These are phyloP conservation scores for Phyllotis vaccarum DNA, from an alignment of 2,797 vertebrate species.

Conservation along the genomic window DNA sequence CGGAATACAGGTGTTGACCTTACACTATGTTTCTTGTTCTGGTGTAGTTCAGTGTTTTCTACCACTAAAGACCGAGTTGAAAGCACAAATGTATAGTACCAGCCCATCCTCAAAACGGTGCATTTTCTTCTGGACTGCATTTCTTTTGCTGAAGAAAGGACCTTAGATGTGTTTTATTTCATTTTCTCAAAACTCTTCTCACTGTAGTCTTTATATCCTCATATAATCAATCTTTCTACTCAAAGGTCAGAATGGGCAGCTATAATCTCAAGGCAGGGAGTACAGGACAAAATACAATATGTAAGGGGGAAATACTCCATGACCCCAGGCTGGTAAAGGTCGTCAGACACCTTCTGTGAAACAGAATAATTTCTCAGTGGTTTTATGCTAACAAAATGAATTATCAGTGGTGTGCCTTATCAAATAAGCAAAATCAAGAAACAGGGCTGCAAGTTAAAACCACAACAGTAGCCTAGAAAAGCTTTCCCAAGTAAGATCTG, in stretches of 20 bases:
- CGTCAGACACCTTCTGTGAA: constrained; percentile 72
- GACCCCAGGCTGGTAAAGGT: constrained; percentile 79
- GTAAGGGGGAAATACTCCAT: constrained; percentile 66
- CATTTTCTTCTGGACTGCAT: constrained; percentile 17
- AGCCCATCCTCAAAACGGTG: constrained; percentile 30
- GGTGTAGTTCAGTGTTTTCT: not conserved
- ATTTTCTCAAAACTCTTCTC: constrained; percentile 59
- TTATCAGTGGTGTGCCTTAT: constrained; percentile 65
- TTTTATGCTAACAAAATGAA: constrained; percentile 76
- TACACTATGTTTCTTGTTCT: not conserved
- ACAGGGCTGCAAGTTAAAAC: constrained; percentile 21
- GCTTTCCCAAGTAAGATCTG: not conserved
- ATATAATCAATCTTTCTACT: constrained; percentile 74
- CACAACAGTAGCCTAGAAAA: not conserved
- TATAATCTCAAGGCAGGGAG: constrained; percentile 64
- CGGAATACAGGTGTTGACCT: not conserved
- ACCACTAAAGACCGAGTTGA: not conserved
- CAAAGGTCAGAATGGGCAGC: constrained; percentile 76
- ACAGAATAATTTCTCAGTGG: constrained; percentile 68
- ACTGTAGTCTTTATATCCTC: constrained; percentile 53
- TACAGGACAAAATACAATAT: constrained; percentile 78
- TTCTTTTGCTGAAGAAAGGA: constrained; percentile 58
- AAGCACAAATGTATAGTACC: not conserved
- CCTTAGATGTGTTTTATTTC: constrained; percentile 71
- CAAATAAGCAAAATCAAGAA: constrained; percentile 64